A percentile compares a stretch with the other conserved stretches of the same genome.
Conservation (phyloP, 2,797 vertebrate genomes). For the Hydrocynus forskahlii region DNA sequence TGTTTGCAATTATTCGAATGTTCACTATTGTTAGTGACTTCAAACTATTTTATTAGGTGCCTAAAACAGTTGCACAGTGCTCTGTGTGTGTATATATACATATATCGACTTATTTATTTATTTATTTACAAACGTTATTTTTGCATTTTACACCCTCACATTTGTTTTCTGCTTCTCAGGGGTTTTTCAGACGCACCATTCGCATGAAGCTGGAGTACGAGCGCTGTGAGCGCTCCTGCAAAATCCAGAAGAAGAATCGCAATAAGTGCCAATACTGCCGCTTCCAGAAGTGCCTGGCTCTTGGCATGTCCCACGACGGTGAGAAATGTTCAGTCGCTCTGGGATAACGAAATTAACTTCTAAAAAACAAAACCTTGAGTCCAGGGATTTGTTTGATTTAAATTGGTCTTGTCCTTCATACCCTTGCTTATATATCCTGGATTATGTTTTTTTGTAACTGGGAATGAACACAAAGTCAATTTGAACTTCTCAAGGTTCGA, state of each 20-base stretch:
- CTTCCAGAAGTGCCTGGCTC: constrained; percentile 94
- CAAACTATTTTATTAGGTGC: too few species aligned
- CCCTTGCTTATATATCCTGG: not conserved
- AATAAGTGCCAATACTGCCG: constrained; percentile 97
- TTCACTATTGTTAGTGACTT: too few species aligned
- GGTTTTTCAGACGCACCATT: constrained; percentile 94
- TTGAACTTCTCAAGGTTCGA: too few species aligned
- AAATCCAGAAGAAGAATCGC: constrained; percentile 95
- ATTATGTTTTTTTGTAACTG: not conserved
- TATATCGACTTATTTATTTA: too few species aligned
- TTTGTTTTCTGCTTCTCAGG: constrained; percentile 70
- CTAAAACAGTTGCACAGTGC: too few species aligned
- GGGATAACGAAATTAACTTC: not conserved
- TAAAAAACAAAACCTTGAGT: not conserved
- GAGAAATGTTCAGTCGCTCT: constrained; percentile 56
- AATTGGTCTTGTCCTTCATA: not conserved
- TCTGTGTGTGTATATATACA: too few species aligned
- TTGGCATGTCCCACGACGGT: constrained; percentile 98
- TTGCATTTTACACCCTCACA: too few species aligned
- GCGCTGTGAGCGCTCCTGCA: constrained; percentile 88
- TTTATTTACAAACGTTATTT: too few species aligned
- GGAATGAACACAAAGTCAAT: too few species aligned
- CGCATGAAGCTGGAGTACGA: constrained; percentile 91
- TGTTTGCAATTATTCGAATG: too few species aligned
- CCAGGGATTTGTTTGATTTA: not conserved